These are phyloP conservation scores for Catalaphyllia jardinei DNA, from an alignment of 64 coral and sea anemone species.

Conservation along the genomic window DNA sequence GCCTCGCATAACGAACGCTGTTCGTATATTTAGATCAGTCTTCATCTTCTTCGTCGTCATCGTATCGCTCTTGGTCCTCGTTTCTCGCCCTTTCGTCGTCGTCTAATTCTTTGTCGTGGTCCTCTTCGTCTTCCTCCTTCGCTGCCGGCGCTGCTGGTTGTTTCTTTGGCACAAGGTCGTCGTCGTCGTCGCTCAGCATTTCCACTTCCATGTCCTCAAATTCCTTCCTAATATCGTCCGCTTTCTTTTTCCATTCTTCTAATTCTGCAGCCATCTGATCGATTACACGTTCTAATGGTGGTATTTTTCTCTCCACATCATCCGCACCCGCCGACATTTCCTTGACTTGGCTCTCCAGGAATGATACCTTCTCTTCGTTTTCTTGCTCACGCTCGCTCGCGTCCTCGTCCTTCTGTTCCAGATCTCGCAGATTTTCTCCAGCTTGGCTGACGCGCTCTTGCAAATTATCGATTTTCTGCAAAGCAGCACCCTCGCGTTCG, in stretches of 20 bases:
- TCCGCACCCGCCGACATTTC: constrained; percentile 62
- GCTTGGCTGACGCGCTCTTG: constrained; percentile 52
- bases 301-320: constrained; percentile 63
- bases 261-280: constrained; percentile 64
- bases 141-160: neutral
- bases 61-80: neutral
- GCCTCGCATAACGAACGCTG: too few relatives aligned
- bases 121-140: neutral
- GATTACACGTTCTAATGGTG: constrained; percentile 51
- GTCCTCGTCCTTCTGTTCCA: constrained; percentile 78
- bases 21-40: neutral
- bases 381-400: constrained; percentile 60
- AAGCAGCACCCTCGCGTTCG: constrained; percentile 11
- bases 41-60: neutral
- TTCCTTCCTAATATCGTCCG: constrained; percentile 40
- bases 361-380: constrained; percentile 76
- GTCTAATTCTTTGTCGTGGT: neutral
- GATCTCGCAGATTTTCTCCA: constrained; percentile 51
- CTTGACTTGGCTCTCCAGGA: constrained; percentile 78
- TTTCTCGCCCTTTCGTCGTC: neutral
- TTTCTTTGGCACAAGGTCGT: neutral
- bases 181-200: constrained; percentile 34
- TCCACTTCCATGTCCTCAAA: constrained; percentile 80
- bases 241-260: constrained; percentile 34
- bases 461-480: constrained; percentile 55